Evolutionary conservation across 2,888 invertebrate species (phyloP).

Genomic region (Saturnia japonica): DNA sequence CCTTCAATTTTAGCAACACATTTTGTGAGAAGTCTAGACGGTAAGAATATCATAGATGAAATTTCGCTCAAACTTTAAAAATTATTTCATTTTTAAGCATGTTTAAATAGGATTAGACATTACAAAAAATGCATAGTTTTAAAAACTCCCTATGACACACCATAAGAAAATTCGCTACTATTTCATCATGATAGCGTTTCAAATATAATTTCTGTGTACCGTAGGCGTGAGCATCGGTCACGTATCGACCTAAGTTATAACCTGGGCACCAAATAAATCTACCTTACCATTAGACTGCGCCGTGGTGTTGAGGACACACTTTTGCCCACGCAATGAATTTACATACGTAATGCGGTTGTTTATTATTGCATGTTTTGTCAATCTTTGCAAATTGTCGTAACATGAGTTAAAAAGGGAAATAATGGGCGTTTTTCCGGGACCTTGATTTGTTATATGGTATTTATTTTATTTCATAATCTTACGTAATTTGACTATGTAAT

Average conservation of each 20-base stretch:
- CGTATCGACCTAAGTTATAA: slow-evolving; percentile 76
- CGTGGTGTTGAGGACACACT: slow-evolving; percentile 51
- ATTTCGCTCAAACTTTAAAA: background rate
- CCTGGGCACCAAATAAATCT: slow-evolving; percentile 71
- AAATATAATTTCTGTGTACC: slow-evolving; percentile 53
- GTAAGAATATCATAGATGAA: background rate
- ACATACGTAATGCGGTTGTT: slow-evolving; percentile 23
- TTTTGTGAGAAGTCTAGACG: background rate
- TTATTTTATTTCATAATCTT: too few relatives aligned
- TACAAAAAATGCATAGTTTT: background rate
- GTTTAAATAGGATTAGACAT: background rate
- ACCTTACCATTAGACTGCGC: slow-evolving; percentile 48
- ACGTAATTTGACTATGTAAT: too few relatives aligned
- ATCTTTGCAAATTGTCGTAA: slow-evolving; percentile 26
- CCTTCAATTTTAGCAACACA: background rate
- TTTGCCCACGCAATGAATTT: slow-evolving; percentile 50
- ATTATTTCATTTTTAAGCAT: background rate
- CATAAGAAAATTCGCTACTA: slow-evolving; percentile 59
- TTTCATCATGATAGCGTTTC: slow-evolving; percentile 61
- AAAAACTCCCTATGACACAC: slow-evolving; percentile 1
- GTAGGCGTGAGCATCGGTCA: slow-evolving; percentile 78
- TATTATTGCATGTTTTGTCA: slow-evolving; percentile 28
- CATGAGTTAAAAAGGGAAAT: slow-evolving; percentile 1
- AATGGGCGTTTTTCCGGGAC: too few relatives aligned
- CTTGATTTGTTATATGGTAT: too few relatives aligned